Base-by-base conservation (phyloP, 2,113 vertebrate species). In the Phyllostomus discolor region DNA sequence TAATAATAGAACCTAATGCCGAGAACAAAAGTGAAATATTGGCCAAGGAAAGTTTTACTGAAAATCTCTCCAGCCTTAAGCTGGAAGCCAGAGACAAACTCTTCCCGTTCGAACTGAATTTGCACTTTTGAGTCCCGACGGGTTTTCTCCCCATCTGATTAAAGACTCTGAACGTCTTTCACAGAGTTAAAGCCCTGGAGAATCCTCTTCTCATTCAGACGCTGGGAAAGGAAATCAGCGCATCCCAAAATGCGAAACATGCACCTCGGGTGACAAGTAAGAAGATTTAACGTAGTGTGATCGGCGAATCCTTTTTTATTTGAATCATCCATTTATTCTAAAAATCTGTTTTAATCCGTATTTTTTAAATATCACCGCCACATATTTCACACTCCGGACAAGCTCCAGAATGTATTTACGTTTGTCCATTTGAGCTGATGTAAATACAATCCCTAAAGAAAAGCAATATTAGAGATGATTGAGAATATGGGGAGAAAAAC, bases 391-490 rank as follows among this genome's bases (percentile, higher is more conserved):
- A 69, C 28, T 57, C 24, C 75, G 14, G 28, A 78, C 35, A 82
- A 57, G 35, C 43, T 57, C 66, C 82, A 80, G n/a, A 35, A 66
- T 28, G 5, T 26, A 62, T 80, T 87, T 75, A 38, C 5, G 2
- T 80, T 48, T 95, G 81, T 66, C 0, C n/a, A 72, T 82, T 67
- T 43, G 31, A 86, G 9, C 28, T 26, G 33, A 52, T 19, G 1
- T 41, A 73, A 89, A 81, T 46, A 75, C 81, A 94, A 85, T 17
- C 54, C 26, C 38, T 80, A 95, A 78, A 88, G 88, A 91, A 85
- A 84, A 85, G 35, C 38, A 80, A 46, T 52, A 78, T 43, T 67
- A 41, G 17, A 79, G 26, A 54, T 52, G 31, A 78, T 35, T 6
- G 9, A 73, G 35, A 70, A 54, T 52, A 33, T 5, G 33, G 57